Percentiles rank a stretch among this genome's conserved stretches.
Evolutionary conservation across 2,797 vertebrate species (phyloP).

Genomic region (Pogonophryne albipinna): DNA sequence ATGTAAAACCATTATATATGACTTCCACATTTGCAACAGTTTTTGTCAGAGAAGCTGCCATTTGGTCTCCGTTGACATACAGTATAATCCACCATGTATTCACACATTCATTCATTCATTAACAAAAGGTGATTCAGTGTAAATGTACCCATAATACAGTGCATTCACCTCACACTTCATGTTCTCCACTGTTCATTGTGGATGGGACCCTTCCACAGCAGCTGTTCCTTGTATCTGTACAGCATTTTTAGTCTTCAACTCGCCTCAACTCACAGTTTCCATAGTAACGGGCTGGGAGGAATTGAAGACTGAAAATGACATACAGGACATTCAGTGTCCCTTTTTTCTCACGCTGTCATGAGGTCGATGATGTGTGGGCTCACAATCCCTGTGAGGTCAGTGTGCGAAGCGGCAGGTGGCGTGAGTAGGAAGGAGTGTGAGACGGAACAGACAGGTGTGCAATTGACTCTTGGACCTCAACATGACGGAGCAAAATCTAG

Average conservation of each 20-base stretch:
- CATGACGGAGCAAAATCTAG: conserved; percentile 18
- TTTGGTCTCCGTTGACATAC: neutral
- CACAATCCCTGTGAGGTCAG: conserved; percentile 43
- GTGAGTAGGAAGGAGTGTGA: neutral
- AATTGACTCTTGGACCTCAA: neutral
- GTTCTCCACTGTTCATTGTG: neutral
- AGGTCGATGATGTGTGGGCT: conserved; percentile 34
- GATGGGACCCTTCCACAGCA: conserved; percentile 60
- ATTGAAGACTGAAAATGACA: conserved; percentile 94
- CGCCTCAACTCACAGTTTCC: conserved; percentile 92
- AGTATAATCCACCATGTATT: neutral
- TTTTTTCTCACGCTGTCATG: conserved; percentile 12
- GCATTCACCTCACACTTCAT: conserved; percentile 1
- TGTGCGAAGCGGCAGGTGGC: neutral
- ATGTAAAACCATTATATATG: too few species aligned
- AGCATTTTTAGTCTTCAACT: conserved; percentile 94
- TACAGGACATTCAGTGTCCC: conserved; percentile 85
- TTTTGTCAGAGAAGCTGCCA: neutral
- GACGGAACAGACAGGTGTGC: neutral
- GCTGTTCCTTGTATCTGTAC: conserved; percentile 89
- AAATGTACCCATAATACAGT: conserved; percentile 63
- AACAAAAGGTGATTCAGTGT: neutral
- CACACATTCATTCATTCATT: neutral
- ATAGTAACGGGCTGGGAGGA: conserved; percentile 92
- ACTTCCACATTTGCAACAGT: too few species aligned